A percentile compares a stretch with the other conserved stretches of the same genome.
These are phyloP conservation scores for Mus pahari DNA, from an alignment of 2,113 vertebrate species.

Conservation along the genomic window DNA sequence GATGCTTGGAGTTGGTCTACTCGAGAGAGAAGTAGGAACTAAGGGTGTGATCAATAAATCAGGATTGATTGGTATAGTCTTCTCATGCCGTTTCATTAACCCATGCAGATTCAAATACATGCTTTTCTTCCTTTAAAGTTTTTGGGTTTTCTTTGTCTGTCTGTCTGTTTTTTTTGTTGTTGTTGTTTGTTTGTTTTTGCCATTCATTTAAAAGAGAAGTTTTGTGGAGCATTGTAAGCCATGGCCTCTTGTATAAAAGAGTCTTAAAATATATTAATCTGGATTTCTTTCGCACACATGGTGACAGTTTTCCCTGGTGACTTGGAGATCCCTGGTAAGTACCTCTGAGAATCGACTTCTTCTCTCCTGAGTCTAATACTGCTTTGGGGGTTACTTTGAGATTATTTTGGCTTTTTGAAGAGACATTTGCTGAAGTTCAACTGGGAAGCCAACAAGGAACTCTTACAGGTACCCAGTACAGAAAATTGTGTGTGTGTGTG, in stretches of 20 bases:
- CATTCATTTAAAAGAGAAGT: background rate
- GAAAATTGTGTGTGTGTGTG: background rate
- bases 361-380: background rate
- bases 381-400: background rate
- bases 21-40: background rate
- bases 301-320: background rate
- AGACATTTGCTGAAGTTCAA: slow-evolving; percentile 55
- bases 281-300: background rate
- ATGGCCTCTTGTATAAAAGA: background rate
- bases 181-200: background rate
- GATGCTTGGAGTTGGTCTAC: background rate
- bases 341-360: background rate
- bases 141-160: background rate
- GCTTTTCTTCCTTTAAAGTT: background rate
- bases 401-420: slow-evolving; percentile 58
- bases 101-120: background rate
- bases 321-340: background rate
- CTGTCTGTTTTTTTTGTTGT: background rate
- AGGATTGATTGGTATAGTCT: background rate
- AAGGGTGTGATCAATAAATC: background rate
- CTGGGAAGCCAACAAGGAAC: slow-evolving; percentile 65
- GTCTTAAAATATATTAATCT: background rate
- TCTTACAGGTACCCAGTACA: slow-evolving; percentile 13
- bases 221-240: background rate
- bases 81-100: background rate